Evolutionary conservation across 1,140 invertebrate species (phyloP).

Genomic region (Drosophila ficusphila): DNA sequence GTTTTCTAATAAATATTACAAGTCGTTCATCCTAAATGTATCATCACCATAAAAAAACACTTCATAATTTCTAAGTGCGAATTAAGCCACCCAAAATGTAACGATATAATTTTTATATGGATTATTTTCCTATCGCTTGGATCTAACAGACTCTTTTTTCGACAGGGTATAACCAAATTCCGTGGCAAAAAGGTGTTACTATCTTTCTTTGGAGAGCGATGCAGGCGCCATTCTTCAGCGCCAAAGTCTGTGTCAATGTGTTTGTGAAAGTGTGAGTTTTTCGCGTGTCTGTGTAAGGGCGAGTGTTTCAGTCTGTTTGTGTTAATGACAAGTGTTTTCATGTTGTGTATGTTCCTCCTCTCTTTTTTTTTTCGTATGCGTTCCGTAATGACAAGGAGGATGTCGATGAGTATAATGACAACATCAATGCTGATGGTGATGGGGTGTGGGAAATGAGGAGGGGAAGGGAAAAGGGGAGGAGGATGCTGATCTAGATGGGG

Average conservation of each 20-base stretch:
- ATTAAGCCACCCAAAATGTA: too few species aligned
- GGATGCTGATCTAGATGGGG: too few species aligned
- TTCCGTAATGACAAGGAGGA: slow-evolving; percentile 73
- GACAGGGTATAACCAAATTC: slow-evolving; percentile 18
- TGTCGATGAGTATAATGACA: slow-evolving; percentile 78
- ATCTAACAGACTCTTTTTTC: background rate
- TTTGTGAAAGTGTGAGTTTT: slow-evolving; percentile 15
- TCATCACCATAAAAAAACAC: too few species aligned
- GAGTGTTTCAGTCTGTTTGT: slow-evolving; percentile 53
- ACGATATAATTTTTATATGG: background rate
- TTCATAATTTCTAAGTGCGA: too few species aligned
- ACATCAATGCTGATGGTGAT: slow-evolving; percentile 77
- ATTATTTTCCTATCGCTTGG: background rate
- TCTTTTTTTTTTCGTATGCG: slow-evolving; percentile 45
- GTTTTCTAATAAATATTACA: too few species aligned
- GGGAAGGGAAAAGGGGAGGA: slow-evolving; percentile 4
- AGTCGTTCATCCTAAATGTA: too few species aligned
- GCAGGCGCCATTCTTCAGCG: slow-evolving; percentile 39
- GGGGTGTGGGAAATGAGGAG: slow-evolving; percentile 51
- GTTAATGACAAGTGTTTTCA: slow-evolving; percentile 80
- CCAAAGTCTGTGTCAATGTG: slow-evolving; percentile 3
- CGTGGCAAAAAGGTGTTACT: slow-evolving; percentile 24
- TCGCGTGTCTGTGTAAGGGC: slow-evolving; percentile 17
- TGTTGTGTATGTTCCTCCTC: slow-evolving; percentile 44
- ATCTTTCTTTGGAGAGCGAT: slow-evolving; percentile 13